Conservation (phyloP, 1,140 invertebrate species). For the Galleria mellonella region DNA sequence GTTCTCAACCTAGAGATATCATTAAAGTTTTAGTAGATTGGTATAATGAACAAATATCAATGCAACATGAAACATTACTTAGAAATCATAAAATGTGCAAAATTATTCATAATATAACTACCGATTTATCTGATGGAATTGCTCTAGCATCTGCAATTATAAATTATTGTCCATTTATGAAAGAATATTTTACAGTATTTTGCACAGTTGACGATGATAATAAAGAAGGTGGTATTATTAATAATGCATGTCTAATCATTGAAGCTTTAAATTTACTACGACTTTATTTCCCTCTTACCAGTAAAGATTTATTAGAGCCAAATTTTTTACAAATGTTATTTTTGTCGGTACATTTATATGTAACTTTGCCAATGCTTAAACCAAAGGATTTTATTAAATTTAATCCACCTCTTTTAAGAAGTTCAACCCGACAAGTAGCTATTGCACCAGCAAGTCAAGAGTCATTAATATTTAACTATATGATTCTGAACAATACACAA, state of each 20-base stretch:
- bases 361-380: constrained; percentile 51
- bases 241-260: constrained; percentile 59
- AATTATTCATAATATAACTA: constrained; percentile 46
- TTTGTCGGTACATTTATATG: constrained; percentile 57
- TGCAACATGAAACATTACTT: constrained; percentile 29
- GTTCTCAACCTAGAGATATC: constrained; percentile 40
- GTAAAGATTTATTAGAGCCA: constrained; percentile 50
- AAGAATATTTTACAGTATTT: constrained; percentile 39
- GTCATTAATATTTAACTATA: constrained; percentile 41
- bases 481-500: constrained; percentile 41
- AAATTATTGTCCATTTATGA: constrained; percentile 53
- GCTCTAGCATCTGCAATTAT: constrained; percentile 44
- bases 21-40: constrained; percentile 43
- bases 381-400: constrained; percentile 51
- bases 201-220: constrained; percentile 30
- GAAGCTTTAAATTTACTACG: constrained; percentile 45
- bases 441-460: constrained; percentile 49
- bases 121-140: constrained; percentile 49
- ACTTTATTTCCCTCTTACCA: constrained; percentile 53
- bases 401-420: constrained; percentile 50
- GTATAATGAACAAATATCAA: constrained; percentile 53
- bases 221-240: constrained; percentile 30
- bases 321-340: constrained; percentile 64
- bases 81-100: constrained; percentile 32
- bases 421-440: constrained; percentile 41